These are phyloP conservation scores for Anastatus disparis DNA, from an alignment of 1,140 invertebrate species.

Conservation along the genomic window DNA sequence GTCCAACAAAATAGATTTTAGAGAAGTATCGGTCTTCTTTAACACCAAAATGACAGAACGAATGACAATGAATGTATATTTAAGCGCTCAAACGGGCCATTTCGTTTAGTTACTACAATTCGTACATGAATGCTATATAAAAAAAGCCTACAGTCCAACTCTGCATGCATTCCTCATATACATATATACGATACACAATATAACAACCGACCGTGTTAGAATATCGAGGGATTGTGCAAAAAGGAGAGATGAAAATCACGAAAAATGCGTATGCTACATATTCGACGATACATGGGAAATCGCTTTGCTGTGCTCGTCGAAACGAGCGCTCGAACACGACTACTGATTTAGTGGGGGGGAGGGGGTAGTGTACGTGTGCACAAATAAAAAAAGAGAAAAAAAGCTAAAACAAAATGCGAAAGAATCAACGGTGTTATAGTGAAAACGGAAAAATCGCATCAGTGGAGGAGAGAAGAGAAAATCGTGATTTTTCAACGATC, in stretches of 20 bases:
- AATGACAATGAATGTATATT: constrained; percentile 14
- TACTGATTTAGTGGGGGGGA: not conserved
- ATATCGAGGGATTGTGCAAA: not conserved
- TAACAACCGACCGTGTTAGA: too few species aligned
- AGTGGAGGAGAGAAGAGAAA: not conserved
- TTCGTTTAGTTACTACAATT: not conserved
- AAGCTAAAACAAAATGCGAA: not conserved
- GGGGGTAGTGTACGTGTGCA: too few species aligned
- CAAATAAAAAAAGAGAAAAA: constrained; percentile 20
- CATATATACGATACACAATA: too few species aligned
- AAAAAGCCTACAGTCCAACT: too few species aligned
- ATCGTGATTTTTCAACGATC: too few species aligned
- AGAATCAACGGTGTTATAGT: not conserved
- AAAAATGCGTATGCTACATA: constrained; percentile 11
- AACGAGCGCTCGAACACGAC: constrained; percentile 6
- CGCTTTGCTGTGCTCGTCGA: constrained; percentile 9
- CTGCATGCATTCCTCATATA: too few species aligned
- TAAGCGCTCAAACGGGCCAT: not conserved
- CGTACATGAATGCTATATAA: too few species aligned
- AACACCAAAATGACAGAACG: not conserved
- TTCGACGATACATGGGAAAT: constrained; percentile 27
- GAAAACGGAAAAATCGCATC: not conserved
- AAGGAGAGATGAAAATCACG: constrained; percentile 11
- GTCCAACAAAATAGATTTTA: not conserved
- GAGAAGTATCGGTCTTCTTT: not conserved